Evolutionary conservation across 2,888 invertebrate species (phyloP).

Genomic region (Gnatocerus cornutus): DNA sequence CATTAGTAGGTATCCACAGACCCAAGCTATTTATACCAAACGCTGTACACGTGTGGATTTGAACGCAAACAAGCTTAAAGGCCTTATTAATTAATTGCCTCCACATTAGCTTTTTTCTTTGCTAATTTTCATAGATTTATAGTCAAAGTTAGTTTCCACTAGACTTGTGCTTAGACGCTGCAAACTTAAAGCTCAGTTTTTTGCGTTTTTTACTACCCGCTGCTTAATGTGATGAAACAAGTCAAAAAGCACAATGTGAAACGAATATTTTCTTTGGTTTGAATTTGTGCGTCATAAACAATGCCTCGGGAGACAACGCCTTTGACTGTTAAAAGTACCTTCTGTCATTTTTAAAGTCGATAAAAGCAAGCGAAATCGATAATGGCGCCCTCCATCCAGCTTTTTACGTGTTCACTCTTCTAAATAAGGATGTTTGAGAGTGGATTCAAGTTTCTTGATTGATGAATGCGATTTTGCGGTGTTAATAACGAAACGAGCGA

Average conservation of each 20-base stretch:
- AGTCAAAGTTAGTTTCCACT: conserved; percentile 31
- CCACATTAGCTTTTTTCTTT: conserved; percentile 24
- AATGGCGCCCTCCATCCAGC: conserved; percentile 11
- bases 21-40: background rate
- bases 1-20: conserved; percentile 1
- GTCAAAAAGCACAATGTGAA: conserved; percentile 8
- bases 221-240: conserved; percentile 1
- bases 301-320: conserved; percentile 9
- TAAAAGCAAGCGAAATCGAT: conserved; percentile 22
- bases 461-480: conserved; percentile 36
- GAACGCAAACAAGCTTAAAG: conserved; percentile 19
- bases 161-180: conserved; percentile 19
- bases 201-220: conserved; percentile 2
- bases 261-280: background rate
- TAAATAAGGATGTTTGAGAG: conserved; percentile 35
- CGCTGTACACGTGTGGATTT: conserved; percentile 19
- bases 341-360: conserved; percentile 32
- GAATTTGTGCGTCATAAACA: background rate
- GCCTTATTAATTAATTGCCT: conserved; percentile 35
- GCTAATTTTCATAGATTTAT: conserved; percentile 26
- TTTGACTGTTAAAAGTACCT: background rate
- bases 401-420: conserved; percentile 33
- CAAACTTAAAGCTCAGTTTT: conserved; percentile 18
- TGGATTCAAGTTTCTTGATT: conserved; percentile 41
- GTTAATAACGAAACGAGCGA: conserved; percentile 37